Percentiles rank a stretch among this genome's conserved stretches.
These are phyloP conservation scores for Actinostola sp. DNA, from an alignment of 92 coral and sea anemone species.

Conservation along the genomic window DNA sequence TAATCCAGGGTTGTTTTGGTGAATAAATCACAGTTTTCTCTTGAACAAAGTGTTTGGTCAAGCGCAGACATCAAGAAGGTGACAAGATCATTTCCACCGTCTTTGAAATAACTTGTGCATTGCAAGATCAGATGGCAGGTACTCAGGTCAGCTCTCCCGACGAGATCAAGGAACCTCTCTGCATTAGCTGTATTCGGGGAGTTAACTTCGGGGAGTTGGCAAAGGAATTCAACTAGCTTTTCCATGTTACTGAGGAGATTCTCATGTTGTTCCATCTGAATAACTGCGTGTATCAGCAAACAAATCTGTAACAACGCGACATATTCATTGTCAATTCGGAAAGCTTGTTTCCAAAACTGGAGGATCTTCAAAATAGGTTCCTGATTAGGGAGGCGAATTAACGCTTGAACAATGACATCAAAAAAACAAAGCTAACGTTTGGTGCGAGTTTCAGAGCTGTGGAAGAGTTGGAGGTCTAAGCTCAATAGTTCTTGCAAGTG, in stretches of 20 bases:
- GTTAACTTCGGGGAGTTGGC: neutral
- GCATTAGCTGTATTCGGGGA: neutral
- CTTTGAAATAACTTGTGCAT: neutral
- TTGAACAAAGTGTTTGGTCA: neutral
- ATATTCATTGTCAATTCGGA: constrained; percentile 5
- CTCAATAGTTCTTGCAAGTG: too few relatives aligned
- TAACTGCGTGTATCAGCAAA: neutral
- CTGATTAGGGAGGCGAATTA: neutral
- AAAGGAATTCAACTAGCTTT: neutral
- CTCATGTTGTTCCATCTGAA: neutral
- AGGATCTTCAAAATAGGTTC: constrained; percentile 1
- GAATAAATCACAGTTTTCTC: neutral
- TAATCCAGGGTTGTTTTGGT: neutral
- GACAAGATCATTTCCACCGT: neutral
- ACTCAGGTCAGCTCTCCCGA: neutral
- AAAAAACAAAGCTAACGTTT: neutral
- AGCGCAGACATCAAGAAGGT: neutral
- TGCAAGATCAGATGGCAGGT: neutral
- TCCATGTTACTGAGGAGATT: neutral
- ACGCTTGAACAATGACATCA: neutral
- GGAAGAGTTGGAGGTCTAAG: too few relatives aligned
- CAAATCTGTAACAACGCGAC: neutral
- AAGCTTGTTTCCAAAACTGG: constrained; percentile 3
- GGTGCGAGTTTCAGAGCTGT: neutral
- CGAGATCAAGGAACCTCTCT: neutral